A percentile compares a stretch with the other conserved stretches of the same genome.
Evolutionary conservation across 2,888 invertebrate genomes (phyloP).

Genomic region (Eupeodes latifasciatus): DNA sequence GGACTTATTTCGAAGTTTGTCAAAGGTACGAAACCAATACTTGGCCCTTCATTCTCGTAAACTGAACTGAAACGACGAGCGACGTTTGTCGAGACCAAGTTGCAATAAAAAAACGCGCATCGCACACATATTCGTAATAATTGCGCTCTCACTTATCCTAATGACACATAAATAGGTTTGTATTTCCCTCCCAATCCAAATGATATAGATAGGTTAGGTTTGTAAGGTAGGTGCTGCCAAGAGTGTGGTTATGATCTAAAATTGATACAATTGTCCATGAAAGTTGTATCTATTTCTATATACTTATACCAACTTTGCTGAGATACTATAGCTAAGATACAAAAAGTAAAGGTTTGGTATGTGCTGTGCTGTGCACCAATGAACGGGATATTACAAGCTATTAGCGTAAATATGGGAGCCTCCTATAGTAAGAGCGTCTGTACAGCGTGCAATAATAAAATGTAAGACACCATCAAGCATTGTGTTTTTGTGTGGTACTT

Average conservation of each 20-base stretch:
- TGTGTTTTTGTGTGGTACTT: conserved; percentile 2
- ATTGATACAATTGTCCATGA: conserved; percentile 70
- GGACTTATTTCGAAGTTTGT: background rate
- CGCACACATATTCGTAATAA: conserved; percentile 52
- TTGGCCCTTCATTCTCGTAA: background rate
- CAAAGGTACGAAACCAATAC: background rate
- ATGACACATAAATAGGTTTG: conserved; percentile 74
- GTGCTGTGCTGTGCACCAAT: background rate
- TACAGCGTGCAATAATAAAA: too few species aligned
- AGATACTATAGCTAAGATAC: background rate
- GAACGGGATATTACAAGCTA: conserved; percentile 62
- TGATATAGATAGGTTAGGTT: conserved; percentile 18
- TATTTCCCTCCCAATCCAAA: conserved; percentile 43
- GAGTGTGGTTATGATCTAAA: conserved; percentile 72
- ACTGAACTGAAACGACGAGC: background rate
- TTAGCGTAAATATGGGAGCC: conserved; percentile 68
- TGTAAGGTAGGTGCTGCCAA: conserved; percentile 41
- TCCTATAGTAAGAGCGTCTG: background rate
- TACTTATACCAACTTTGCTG: conserved; percentile 14
- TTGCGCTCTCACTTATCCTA: conserved; percentile 73
- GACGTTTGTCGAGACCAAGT: background rate
- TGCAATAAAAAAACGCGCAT: conserved; percentile 15
- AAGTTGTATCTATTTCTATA: background rate
- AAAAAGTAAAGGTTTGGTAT: background rate
- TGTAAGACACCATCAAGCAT: background rate